These are phyloP conservation scores for Muscicapa comitata DNA, from an alignment of 2,797 vertebrate species.

Conservation along the genomic window DNA sequence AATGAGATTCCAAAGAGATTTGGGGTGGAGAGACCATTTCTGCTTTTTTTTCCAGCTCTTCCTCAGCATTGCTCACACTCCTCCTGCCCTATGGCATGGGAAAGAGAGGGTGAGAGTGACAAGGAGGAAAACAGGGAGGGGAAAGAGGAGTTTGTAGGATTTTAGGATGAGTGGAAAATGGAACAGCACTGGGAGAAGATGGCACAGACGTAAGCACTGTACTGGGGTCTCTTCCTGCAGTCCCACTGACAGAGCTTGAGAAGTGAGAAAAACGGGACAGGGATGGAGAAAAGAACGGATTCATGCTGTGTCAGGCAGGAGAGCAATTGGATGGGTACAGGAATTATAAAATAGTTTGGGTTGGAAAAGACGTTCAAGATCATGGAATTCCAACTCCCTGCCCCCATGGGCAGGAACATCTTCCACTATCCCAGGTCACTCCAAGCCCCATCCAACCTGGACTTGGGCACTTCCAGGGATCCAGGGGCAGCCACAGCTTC, in stretches of 20 bases:
- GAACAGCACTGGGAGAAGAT: background rate
- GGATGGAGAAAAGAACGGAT: background rate
- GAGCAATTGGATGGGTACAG: background rate
- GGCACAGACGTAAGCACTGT: accelerated
- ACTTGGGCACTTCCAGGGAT: background rate
- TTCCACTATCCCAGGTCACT: background rate
- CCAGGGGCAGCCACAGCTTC: background rate
- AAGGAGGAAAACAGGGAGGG: background rate
- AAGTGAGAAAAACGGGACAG: background rate
- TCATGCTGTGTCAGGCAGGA: background rate
- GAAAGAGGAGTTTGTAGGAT: background rate
- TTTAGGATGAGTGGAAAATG: background rate
- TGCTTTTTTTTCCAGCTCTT: background rate
- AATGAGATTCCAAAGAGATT: background rate
- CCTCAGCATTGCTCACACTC: background rate
- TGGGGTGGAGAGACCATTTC: background rate
- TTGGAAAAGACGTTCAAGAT: background rate
- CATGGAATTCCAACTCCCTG: background rate
- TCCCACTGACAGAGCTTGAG: background rate
- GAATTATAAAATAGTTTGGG: background rate
- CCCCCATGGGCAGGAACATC: accelerated
- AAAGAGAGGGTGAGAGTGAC: background rate
- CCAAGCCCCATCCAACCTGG: background rate
- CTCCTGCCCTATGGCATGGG: background rate
- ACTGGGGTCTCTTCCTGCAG: background rate